Base-by-base conservation (phyloP, 2,888 invertebrate species). In the Mimas tiliae region DNA sequence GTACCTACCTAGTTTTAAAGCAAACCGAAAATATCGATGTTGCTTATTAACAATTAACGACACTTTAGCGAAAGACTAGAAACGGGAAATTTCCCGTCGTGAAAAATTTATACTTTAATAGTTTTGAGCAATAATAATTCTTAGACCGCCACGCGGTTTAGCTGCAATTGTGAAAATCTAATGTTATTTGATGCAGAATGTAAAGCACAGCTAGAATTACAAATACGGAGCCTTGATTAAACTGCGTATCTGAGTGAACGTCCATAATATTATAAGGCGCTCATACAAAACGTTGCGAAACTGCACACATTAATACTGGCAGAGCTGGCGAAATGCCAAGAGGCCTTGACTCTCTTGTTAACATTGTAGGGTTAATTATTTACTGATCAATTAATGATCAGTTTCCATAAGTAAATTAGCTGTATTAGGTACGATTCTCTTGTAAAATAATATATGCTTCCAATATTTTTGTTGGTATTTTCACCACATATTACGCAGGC, bases 301-400 rank as follows among this genome's bases (percentile, higher is more conserved):
- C 42, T 19, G 58, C 38, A 42, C 42, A 19, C 58, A 42, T 58
- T 58, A 42, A 58, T 42, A 42, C 11, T 19, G 58, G 58, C 42
- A 42, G 16, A 38, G 19, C 11, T 58, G 58, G 58, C 58, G 58
- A 12, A 19, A 12, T 19, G 58, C 58, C 58, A 58, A 58, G 58
- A 58, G 58, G 58, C 42, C 58, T 1, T 9, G 19, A 58, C 58
- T 58, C 21, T 7, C n/a, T 53, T 14, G 11, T 52, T 55, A 38
- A 42, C 6, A 58, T 42, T 19, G 34, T 38, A 19, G 53, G 53
- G 38, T 38, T 58, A 58, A 42, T 58, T 38, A 58, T 58, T 9
- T 21, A 42, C 19, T 50, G 19, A 19, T 0, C 42, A 42, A 58
- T 19, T 38, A 42, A 52, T 52, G 27, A 52, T 38, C 19, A 58